Percentiles rank a stretch among this genome's conserved stretches.
Evolutionary conservation across 2,888 invertebrate species (phyloP).

Genomic region (Eupithecia abbreviata): DNA sequence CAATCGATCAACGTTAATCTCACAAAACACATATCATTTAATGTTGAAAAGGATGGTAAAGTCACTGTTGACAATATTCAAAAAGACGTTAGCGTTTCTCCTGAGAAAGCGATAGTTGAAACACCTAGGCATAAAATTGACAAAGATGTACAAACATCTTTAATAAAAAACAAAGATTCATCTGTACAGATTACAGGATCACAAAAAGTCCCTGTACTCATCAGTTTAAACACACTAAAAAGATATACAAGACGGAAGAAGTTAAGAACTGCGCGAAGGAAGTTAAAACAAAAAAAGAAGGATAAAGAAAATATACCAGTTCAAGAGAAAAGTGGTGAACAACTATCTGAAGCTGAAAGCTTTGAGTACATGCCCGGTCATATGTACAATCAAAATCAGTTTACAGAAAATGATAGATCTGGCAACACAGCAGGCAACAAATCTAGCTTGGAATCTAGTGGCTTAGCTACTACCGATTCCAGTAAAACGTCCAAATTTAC

Average conservation of each 20-base stretch:
- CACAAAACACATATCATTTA: constrained; percentile 78
- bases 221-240: constrained; percentile 69
- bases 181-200: constrained; percentile 41
- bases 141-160: constrained; percentile 74
- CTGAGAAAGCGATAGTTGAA: constrained; percentile 59
- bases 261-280: constrained; percentile 55
- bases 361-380: constrained; percentile 86
- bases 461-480: constrained; percentile 69
- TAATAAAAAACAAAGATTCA: constrained; percentile 52
- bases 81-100: constrained; percentile 61
- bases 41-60: constrained; percentile 73
- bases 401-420: constrained; percentile 52
- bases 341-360: constrained; percentile 85
- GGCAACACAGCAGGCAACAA: constrained; percentile 65
- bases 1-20: constrained; percentile 75
- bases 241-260: constrained; percentile 63
- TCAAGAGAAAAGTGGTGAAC: constrained; percentile 66
- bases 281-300: constrained; percentile 53
- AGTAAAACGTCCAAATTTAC: constrained; percentile 72
- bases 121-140: constrained; percentile 56
- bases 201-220: constrained; percentile 65
- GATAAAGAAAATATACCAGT: constrained; percentile 52
- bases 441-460: constrained; percentile 77
- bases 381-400: constrained; percentile 82
- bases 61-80: constrained; percentile 63